Evolutionary conservation across 2,797 vertebrate genomes (phyloP), one percentile per base, ranked within the genome.

Genomic region (Artibeus jamaicensis): DNA sequence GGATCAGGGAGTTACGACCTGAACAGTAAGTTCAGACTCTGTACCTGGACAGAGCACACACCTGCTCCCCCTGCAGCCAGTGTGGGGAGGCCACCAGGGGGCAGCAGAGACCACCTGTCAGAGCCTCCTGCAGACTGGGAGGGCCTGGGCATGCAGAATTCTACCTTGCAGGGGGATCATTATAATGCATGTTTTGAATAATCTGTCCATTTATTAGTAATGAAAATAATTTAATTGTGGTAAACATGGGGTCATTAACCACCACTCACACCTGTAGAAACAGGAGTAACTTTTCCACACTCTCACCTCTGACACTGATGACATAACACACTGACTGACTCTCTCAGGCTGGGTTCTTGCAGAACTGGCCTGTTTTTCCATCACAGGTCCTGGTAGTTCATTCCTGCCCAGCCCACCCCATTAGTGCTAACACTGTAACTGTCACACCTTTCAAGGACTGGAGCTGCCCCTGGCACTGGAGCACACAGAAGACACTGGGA

Each of bases 381-480:
- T 11, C 16, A 7, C 5, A 14, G 10, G 0, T 16, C 15, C 14
- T 5, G 32, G 8, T 16, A 19, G 14, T 0, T 65, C 39, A 46
- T 3, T 24, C 29, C 11, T 34, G 6, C 8, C 26, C 11, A 3
- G 0, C 16, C 22, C 12, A n/a, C 42, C 3, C 10, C 10, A 9
- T 3, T 6, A 5, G 0, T 34, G 21, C 9, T 24, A 12, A 55
- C 18, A n/a, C 73, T 32, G 21, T 39, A 6, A 24, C 46, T 68
- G 9, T 8, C 71, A 48, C 9, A 42, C 22, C 16, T 26, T 19
- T 76, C 10, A 0, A 70, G 21, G 2, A 26, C 2, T 1, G 8
- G 0, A 1, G 42, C 21, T 19, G 5, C 24, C 37, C 14, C 6
- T 3, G n/a, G 32, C 11, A 15, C 67, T 24, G 21, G 2, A 0